Evolutionary conservation across 2,113 vertebrate genomes (phyloP), one percentile per base, ranked within the genome.

Genomic region (Halichoerus grypus): DNA sequence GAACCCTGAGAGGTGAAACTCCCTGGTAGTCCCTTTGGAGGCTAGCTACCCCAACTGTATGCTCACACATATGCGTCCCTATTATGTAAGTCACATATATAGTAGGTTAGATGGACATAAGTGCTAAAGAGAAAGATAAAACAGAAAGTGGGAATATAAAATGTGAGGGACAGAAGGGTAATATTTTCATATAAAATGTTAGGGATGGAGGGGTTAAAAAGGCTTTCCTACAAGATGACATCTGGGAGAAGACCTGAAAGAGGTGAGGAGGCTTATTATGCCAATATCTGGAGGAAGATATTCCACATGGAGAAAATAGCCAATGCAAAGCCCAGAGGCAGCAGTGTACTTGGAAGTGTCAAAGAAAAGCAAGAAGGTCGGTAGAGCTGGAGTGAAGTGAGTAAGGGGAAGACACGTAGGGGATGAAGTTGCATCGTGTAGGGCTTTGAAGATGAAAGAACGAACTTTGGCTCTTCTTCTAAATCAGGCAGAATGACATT

Each of bases 61-160:
- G 81, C 46, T 82, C 36, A 57, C 49, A 67, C 22, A 88, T 31
- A 49, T 24, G 49, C 13, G 22, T 88, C 11, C 18, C 65, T 96
- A 14, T 57, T 65, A 88, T 1, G 3, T 65, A n/a, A 55, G 74
- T 42, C 42, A 13, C 10, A 31, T 92, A 71, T 71, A 81, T 46
- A 72, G 4, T 63, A 24, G 11, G 39, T 39, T 69, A 67, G 31
- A 36, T 51, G 26, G 85, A 57, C 51, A 9, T 77, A 51, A 79
- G 69, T 53, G 13, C 86, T 69, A 51, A 96, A n/a, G 65, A 72
- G 79, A 96, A 76, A 90, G 21, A 83, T 83, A 71, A 84, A 72
- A 7, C 71, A 94, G 26, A 72, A 85, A 53, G 18, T 19, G 53
- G 13, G 31, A 51, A n/a, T 71, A 42, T 31, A 51, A 85, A 90